Base-by-base conservation (phyloP, 1,140 invertebrate species). In the Episyrphus balteatus region DNA sequence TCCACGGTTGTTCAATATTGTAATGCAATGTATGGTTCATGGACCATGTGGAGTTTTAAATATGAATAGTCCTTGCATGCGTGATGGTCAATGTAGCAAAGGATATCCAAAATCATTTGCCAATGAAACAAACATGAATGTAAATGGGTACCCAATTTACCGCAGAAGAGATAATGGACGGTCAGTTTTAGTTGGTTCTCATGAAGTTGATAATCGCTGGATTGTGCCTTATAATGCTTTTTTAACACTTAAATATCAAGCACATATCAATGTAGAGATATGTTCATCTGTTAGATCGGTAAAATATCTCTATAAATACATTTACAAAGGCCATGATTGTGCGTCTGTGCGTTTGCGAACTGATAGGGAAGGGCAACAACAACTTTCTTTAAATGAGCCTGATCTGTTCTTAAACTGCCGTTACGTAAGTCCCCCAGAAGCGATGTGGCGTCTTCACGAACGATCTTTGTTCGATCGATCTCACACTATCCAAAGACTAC, bases 11-110 rank as follows among this genome's bases (percentile, higher is more conserved):
- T 15, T 11, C 2, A 18, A 40, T 18, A 18, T 26, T 12, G 19
- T 26, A 19, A 36, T 44, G 30, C 43, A 44, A 44, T 36, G 55
- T 49, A 59, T 62, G 62, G 58, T 66, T 57, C 58, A 62, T 58
- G 57, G 64, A 31, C 62, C 62, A 21, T 63, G 61, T 51, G 61
- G 66, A 21, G 14, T 26, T 37, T 13, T 64, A 1, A 72, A 70
- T 43, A 9, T 1, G 1, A 55, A 58, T 42, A 68, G 60, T 47
- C 64, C 64, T 11, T 72, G 71, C 51, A 68, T 72, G 66, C 38
- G 47, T 38, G 52, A 70, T 51, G 62, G 60, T 46, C 63, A 67
- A 45, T 75, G 72, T 50, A 54, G 58, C 17, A 68, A 68, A 49
- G 42, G 51, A 37, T 63, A 53, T 49, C 57, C 60, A 17, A 42